phyloP scores from a whole-genome alignment of 2,888 invertebrate species.

The Adineta ricciae region DNA sequence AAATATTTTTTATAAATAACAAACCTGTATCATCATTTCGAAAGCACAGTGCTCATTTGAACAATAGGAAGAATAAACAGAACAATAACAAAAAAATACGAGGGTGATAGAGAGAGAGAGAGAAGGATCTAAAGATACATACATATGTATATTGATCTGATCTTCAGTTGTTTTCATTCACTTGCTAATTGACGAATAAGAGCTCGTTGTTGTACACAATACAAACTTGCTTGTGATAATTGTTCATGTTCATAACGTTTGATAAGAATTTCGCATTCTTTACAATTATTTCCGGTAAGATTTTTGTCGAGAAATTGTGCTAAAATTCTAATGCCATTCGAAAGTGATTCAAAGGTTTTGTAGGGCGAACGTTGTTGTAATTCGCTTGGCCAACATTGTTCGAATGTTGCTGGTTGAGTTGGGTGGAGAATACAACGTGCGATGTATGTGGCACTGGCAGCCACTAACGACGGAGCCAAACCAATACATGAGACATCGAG shows the following conservation, averaged over 20 bases:
- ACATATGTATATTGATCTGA: not conserved
- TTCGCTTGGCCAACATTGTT: not conserved
- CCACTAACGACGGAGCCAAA: not conserved
- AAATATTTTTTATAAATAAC: not conserved
- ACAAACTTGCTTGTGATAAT: not conserved
- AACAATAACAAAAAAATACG: not conserved
- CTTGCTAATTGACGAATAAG: not conserved
- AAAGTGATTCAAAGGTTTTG: not conserved
- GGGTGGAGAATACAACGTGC: not conserved
- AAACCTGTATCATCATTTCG: not conserved
- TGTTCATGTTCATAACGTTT: conserved; percentile 17
- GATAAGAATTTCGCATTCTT: not conserved
- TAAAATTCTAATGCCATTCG: not conserved
- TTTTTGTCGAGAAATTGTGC: not conserved
- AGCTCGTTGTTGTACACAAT: not conserved
- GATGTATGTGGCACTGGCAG: not conserved
- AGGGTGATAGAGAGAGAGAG: too few relatives aligned
- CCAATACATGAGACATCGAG: not conserved
- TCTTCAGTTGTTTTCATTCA: too few relatives aligned
- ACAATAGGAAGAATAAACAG: not conserved
- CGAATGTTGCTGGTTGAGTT: not conserved
- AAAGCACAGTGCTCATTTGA: not conserved
- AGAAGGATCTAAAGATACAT: not conserved
- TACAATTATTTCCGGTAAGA: not conserved
- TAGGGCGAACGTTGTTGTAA: not conserved